Percentiles rank a stretch among this genome's conserved stretches.
Conservation (phyloP, 30 jellyfish, hydroid and myxozoan genomes). For the Chrysaora quinquecirrha region DNA sequence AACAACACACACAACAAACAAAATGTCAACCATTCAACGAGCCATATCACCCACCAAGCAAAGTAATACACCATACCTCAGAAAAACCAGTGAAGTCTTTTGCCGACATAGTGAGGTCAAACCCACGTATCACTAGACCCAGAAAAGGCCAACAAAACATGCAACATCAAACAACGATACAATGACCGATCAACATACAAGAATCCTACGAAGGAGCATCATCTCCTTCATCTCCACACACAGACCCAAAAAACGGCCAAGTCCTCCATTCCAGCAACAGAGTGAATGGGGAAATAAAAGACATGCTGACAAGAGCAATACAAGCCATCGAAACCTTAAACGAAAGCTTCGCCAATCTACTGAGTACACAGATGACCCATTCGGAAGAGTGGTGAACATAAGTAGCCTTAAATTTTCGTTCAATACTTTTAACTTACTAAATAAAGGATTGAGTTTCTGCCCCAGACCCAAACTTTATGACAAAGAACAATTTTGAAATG, state of each 20-base stretch:
- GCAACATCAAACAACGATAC: not conserved
- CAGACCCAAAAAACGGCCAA: too few relatives aligned
- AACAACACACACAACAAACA: not conserved
- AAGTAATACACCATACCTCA: not conserved
- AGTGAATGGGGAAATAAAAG: not conserved
- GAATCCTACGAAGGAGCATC: not conserved
- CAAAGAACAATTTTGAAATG: not conserved
- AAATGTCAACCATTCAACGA: not conserved
- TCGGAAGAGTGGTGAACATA: constrained; percentile 2
- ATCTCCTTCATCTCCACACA: too few relatives aligned
- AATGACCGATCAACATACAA: not conserved
- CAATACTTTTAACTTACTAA: not conserved
- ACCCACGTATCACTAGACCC: not conserved
- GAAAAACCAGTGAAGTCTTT: not conserved
- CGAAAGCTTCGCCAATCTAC: not conserved
- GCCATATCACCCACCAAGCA: not conserved
- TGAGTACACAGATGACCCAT: constrained; percentile 3
- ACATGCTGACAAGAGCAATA: constrained; percentile 17
- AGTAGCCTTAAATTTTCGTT: not conserved
- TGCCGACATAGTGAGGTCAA: not conserved
- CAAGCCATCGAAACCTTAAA: not conserved
- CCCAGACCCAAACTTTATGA: not conserved
- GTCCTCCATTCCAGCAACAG: too few relatives aligned
- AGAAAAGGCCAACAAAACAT: not conserved
- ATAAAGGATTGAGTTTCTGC: constrained; percentile 5